Conservation (phyloP, 23 tunicate genomes). For the Trididemnum miniatum region DNA sequence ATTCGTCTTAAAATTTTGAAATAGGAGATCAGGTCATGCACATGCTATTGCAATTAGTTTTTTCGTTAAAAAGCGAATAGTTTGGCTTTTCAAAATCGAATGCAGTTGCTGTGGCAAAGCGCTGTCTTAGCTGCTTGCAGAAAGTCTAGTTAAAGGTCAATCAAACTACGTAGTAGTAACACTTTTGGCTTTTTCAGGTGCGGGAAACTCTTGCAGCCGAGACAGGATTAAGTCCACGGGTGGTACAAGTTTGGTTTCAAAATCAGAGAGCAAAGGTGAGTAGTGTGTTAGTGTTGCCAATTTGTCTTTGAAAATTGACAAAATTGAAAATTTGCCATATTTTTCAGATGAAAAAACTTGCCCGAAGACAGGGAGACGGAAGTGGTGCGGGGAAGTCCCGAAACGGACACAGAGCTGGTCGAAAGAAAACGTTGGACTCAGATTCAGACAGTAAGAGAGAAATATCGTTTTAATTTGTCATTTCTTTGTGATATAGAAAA, state of each 20-base stretch:
- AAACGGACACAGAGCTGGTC: slow-evolving; percentile 18
- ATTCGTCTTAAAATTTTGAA: no score
- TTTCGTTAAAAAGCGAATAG: no score
- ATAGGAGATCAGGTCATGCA: no score
- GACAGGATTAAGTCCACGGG: slow-evolving; percentile 89
- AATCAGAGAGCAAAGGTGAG: slow-evolving; percentile 94
- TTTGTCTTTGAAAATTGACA: neutral
- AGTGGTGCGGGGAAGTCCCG: neutral
- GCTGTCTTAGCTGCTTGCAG: no score
- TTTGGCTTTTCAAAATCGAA: no score
- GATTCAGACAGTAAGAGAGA: slow-evolving; percentile 94
- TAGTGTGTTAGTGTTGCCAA: neutral
- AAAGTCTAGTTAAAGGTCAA: no score
- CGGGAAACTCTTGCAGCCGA: slow-evolving; percentile 92
- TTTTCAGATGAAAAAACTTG: slow-evolving; percentile 80
- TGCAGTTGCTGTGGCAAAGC: no score
- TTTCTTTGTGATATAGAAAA: no score
- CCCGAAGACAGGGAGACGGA: slow-evolving; percentile 75
- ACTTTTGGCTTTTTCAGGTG: slow-evolving; percentile 63
- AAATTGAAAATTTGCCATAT: neutral
- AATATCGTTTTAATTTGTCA: no score
- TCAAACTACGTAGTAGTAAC: no score
- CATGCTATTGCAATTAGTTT: no score
- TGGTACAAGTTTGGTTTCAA: slow-evolving; percentile 99
- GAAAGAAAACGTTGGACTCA: slow-evolving; percentile 70